Evolutionary conservation across 1,140 invertebrate species (phyloP), one percentile per base, ranked within the genome.

Genomic region (Anastatus disparis): DNA sequence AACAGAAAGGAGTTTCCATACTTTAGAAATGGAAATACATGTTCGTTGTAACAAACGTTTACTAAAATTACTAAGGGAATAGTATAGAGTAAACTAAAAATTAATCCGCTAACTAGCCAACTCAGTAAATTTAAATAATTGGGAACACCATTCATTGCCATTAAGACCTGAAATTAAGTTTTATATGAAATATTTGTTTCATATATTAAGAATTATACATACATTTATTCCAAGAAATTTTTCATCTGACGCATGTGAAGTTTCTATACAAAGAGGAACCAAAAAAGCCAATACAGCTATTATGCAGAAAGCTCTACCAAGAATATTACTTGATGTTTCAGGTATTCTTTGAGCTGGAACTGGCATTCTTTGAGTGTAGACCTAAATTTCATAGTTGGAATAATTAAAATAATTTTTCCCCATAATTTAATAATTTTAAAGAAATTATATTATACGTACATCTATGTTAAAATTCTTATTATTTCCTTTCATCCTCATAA

Each of bases 201-300:
- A n/a, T n/a, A n/a, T n/a, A n/a, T n/a, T n/a, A 35, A 10, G 4
- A 10, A 35, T 4, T 10, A 35, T 72, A 81, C 82, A 65, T 69
- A 84, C 84, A 76, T 83, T 82, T 3, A 85, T 74, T 17, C 84
- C 84, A 53, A 84, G 79, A 38, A 79, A 81, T 42, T 85, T 86
- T 71, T 86, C 84, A 56, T 72, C 81, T 0, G 81, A 74, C 15
- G 81, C 74, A 62, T 78, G 83, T 53, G 72, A 74, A 0, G 76
- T 75, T 75, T 86, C 84, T 15, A 82, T 27, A 15, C 59, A 56
- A 7, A 72, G 27, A 58, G 82, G 77, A 50, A 84, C 78, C 46
- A 85, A 56, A 71, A 86, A 82, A 62, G 70, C 72, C 4, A 78
- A 70, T 10, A 77, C 72, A 52, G 78, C 78, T 40, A 85, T 75